phyloP scores from a whole-genome alignment of 2,797 vertebrate species.

The Catostomus latipinnis region DNA sequence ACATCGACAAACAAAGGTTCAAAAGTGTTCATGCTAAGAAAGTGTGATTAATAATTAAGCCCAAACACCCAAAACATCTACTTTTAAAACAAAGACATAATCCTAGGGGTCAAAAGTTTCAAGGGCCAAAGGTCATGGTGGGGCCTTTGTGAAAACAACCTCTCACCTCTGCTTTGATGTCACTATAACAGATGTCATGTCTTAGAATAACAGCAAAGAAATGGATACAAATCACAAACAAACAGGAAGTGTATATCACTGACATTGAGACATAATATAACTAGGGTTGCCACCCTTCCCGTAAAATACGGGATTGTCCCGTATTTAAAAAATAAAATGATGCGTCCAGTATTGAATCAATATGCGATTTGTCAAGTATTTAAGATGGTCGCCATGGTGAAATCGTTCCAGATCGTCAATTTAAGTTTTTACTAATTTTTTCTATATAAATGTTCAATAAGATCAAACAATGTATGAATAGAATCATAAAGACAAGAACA shows the following conservation, averaged over 20 bases:
- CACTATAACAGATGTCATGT: background rate
- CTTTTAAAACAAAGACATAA: constrained; percentile 1
- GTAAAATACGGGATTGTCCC: no score
- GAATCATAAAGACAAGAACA: no score
- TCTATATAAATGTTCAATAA: no score
- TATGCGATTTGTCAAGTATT: background rate
- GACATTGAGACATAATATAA: background rate
- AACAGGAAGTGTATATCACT: background rate
- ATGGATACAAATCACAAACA: background rate
- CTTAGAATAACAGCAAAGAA: background rate
- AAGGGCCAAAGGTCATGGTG: background rate
- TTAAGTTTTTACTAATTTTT: no score
- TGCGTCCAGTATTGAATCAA: no score
- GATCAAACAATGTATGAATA: no score
- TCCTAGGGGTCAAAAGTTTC: background rate
- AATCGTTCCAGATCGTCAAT: no score
- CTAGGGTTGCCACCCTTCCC: no score
- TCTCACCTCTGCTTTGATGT: background rate
- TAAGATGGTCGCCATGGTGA: no score
- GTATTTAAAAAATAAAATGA: no score
- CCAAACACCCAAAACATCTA: background rate
- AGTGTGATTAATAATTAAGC: background rate
- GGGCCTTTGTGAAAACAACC: background rate
- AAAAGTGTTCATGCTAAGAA: background rate
- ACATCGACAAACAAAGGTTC: background rate